A percentile compares a stretch with the other conserved stretches of the same genome.
Conservation (phyloP, 2,797 vertebrate species). For the Percopsis omiscomaycus region DNA sequence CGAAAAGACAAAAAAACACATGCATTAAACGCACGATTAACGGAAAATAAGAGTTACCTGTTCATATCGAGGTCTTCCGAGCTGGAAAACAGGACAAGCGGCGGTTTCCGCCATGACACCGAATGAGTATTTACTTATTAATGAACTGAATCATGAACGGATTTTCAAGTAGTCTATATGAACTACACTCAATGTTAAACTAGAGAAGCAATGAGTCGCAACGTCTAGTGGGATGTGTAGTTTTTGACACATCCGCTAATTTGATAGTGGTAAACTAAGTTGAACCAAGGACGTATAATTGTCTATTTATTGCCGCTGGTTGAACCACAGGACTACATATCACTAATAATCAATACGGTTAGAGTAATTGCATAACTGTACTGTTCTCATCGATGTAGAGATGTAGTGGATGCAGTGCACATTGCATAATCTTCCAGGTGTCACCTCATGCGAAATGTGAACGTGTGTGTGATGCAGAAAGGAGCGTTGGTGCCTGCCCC, state of each 20-base stretch:
- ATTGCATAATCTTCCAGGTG: constrained; percentile 2
- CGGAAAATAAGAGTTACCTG: constrained; percentile 76
- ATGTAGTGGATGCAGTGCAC: constrained; percentile 19
- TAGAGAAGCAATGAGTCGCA: constrained; percentile 58
- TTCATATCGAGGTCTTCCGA: constrained; percentile 87
- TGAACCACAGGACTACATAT: constrained; percentile 62
- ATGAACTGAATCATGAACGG: constrained; percentile 65
- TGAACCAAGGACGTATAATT: neutral
- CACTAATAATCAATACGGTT: constrained; percentile 61
- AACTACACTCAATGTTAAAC: constrained; percentile 67
- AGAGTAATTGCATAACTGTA: constrained; percentile 56
- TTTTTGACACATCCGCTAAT: constrained; percentile 30
- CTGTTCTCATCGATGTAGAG: constrained; percentile 42
- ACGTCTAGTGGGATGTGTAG: constrained; percentile 70
- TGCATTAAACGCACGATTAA: constrained; percentile 1
- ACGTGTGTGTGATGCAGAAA: constrained; percentile 6
- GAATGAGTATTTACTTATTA: constrained; percentile 69
- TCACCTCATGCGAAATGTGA: constrained; percentile 12
- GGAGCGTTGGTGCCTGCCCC: too few species aligned
- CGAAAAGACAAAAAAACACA: constrained; percentile 47
- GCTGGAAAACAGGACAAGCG: constrained; percentile 83
- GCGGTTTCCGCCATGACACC: constrained; percentile 79
- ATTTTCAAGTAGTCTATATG: constrained; percentile 54
- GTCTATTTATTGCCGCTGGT: constrained; percentile 7
- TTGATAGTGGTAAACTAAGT: neutral